Evolutionary conservation across 2,888 invertebrate genomes (phyloP).

Genomic region (Myathropa florea): DNA sequence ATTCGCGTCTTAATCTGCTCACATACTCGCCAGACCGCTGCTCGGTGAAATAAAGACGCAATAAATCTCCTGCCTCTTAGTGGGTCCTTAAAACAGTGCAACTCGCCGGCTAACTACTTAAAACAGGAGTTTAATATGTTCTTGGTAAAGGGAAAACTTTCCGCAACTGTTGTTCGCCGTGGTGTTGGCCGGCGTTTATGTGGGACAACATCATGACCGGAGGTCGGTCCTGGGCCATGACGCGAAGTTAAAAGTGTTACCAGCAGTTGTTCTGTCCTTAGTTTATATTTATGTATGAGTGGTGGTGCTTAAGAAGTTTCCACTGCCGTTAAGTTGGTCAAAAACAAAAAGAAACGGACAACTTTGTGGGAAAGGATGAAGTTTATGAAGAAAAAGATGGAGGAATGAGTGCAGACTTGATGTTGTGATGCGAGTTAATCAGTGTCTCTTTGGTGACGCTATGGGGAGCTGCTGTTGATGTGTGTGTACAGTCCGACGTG

Average conservation of each 20-base stretch:
- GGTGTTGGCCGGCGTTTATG: conserved; percentile 50
- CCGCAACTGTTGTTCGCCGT: conserved; percentile 33
- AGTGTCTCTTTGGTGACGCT: too few species aligned
- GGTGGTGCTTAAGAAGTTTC: conserved; percentile 42
- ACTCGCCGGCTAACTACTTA: conserved; percentile 66
- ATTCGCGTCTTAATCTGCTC: conserved; percentile 35
- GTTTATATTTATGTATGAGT: conserved; percentile 43
- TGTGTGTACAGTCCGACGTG: too few species aligned
- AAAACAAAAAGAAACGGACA: background rate
- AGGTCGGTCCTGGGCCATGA: conserved; percentile 31
- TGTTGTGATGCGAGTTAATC: too few species aligned
- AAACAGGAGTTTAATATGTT: conserved; percentile 69
- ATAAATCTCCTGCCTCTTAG: conserved; percentile 66
- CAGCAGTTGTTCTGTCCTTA: conserved; percentile 22
- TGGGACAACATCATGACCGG: conserved; percentile 45
- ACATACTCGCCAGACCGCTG: conserved; percentile 12
- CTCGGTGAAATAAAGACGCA: conserved; percentile 39
- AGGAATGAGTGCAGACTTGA: too few species aligned
- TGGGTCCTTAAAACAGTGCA: conserved; percentile 65
- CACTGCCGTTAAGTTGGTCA: background rate
- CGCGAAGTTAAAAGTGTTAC: conserved; percentile 50
- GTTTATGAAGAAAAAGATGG: background rate
- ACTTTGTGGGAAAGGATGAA: background rate
- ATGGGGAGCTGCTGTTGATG: too few species aligned
- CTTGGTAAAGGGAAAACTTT: conserved; percentile 27